phyloP scores from a whole-genome alignment of 2,113 vertebrate genomes.

The Neofelis nebulosa region DNA sequence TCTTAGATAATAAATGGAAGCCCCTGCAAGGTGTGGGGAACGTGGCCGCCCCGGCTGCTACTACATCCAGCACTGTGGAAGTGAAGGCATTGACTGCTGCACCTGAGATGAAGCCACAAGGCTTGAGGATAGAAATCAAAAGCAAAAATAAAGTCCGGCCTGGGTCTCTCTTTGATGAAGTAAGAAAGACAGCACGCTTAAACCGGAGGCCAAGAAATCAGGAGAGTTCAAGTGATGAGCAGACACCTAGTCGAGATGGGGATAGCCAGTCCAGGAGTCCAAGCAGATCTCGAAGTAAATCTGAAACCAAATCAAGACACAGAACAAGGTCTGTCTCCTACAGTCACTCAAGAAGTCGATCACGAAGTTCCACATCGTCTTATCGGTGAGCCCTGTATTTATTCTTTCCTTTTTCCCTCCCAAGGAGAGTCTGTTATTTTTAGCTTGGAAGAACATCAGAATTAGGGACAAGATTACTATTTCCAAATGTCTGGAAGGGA shows the following conservation, averaged over 20 bases:
- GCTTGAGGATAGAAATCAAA: conserved; percentile 96
- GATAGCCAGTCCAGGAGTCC: conserved; percentile 85
- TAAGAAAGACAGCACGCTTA: conserved; percentile 95
- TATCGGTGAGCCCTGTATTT: conserved; percentile 87
- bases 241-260: conserved; percentile 86
- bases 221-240: conserved; percentile 96
- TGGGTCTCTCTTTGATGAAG: conserved; percentile 97
- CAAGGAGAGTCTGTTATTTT: background rate
- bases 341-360: conserved; percentile 91
- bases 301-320: conserved; percentile 90
- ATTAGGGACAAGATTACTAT: background rate
- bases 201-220: conserved; percentile 96
- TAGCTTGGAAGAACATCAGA: background rate
- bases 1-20: conserved; percentile 92
- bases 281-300: conserved; percentile 89
- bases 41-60: conserved; percentile 61
- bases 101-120: conserved; percentile 85
- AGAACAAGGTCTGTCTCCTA: conserved; percentile 90
- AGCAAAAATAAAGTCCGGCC: conserved; percentile 95
- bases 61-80: conserved; percentile 25
- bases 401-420: background rate
- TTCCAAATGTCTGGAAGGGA: background rate
- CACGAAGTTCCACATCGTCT: conserved; percentile 91
- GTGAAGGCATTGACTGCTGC: conserved; percentile 75
- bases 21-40: conserved; percentile 91